phyloP scores from a whole-genome alignment of 1,140 invertebrate species.

The Leptestheria dahalacensis region DNA sequence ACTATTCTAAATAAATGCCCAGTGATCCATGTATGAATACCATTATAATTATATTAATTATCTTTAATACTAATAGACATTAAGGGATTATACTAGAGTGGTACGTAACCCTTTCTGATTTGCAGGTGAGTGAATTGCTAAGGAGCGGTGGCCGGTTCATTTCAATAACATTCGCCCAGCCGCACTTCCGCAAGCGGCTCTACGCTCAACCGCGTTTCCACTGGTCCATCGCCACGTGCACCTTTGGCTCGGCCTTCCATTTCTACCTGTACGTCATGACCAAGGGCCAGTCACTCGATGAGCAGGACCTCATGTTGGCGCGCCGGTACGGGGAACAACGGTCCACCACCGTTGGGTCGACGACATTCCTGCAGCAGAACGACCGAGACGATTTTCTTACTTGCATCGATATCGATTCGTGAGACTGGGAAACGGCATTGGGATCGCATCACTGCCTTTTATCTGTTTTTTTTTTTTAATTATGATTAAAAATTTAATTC shows the following conservation, averaged over 20 bases:
- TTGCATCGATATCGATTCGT: neutral
- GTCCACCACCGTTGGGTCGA: too few species aligned
- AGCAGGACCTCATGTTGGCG: too few species aligned
- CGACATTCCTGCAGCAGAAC: neutral
- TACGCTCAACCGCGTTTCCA: constrained; percentile 26
- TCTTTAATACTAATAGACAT: too few species aligned
- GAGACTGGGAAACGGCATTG: neutral
- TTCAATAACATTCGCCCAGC: constrained; percentile 36
- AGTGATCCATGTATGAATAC: too few species aligned
- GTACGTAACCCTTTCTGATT: neutral
- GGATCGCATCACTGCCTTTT: neutral
- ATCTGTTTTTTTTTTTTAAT: neutral
- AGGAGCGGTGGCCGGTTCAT: constrained; percentile 31
- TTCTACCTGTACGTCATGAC: constrained; percentile 31
- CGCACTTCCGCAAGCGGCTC: constrained; percentile 33
- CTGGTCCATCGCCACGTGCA: constrained; percentile 24
- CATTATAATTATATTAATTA: too few species aligned
- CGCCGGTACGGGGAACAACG: too few species aligned
- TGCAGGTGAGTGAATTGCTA: constrained; percentile 27
- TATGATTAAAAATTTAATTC: neutral
- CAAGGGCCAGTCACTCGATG: constrained; percentile 17
- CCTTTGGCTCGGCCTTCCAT: constrained; percentile 33
- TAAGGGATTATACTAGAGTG: neutral
- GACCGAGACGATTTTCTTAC: constrained; percentile 1
- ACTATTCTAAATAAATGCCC: too few species aligned